Percentiles rank a stretch among this genome's conserved stretches.
phyloP scores from a whole-genome alignment of 2,113 vertebrate genomes.

The Gallinago paraguaiae region DNA sequence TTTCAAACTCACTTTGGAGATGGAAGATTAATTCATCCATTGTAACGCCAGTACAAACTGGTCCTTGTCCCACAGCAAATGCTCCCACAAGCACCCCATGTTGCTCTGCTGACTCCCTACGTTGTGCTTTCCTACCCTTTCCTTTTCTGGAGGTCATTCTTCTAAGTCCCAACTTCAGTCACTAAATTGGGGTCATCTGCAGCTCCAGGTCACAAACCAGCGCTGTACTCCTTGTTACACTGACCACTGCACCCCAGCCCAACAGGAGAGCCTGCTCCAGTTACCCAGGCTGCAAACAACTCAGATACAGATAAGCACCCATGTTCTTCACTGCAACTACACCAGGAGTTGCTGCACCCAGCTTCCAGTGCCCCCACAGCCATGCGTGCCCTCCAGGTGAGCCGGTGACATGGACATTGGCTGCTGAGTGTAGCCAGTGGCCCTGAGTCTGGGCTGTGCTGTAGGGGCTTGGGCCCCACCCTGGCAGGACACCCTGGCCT shows the following conservation, averaged over 20 bases:
- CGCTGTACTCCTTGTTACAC: background rate
- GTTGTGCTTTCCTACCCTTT: background rate
- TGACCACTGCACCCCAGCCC: background rate
- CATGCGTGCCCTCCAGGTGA: accelerated
- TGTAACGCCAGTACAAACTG: background rate
- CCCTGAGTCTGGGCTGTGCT: background rate
- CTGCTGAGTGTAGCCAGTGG: background rate
- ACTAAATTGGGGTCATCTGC: background rate
- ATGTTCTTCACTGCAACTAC: background rate
- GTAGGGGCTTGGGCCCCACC: background rate
- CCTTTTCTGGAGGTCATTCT: background rate
- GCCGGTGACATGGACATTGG: background rate
- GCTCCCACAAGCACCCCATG: background rate
- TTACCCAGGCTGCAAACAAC: background rate
- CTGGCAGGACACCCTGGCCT: background rate
- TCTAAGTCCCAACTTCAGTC: background rate
- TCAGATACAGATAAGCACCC: accelerated
- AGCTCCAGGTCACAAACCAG: background rate
- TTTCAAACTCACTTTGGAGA: background rate
- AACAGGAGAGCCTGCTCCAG: background rate
- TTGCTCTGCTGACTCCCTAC: background rate
- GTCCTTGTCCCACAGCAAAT: background rate
- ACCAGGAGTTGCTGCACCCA: too few species aligned
- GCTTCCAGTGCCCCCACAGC: background rate
- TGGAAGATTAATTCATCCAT: background rate